Evolutionary conservation across 1,140 invertebrate genomes (phyloP).

Genomic region (Drosophila prosaltans): DNA sequence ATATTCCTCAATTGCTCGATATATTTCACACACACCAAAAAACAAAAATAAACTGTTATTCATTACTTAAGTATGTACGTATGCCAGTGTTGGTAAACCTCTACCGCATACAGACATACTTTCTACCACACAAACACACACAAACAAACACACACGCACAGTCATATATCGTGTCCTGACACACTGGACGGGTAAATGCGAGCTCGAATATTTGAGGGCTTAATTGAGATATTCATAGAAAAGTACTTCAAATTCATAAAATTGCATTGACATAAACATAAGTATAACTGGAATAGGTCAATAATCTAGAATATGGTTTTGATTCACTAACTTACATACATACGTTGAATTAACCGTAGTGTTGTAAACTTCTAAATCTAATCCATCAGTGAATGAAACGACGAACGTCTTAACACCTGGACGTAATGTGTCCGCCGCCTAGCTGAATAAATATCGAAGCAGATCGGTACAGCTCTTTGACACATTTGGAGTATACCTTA

Average conservation of each 20-base stretch:
- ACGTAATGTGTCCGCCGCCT: background rate
- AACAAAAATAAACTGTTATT: background rate
- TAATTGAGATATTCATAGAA: background rate
- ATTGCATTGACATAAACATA: conserved; percentile 1
- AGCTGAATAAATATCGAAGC: conserved; percentile 4
- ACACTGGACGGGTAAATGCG: background rate
- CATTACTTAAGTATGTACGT: background rate
- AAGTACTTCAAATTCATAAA: conserved; percentile 2
- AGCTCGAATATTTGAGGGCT: background rate
- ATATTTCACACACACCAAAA: conserved; percentile 12
- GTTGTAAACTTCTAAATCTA: conserved; percentile 5
- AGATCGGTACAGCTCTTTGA: background rate
- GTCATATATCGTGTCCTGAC: conserved; percentile 1
- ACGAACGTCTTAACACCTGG: background rate
- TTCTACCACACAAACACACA: conserved; percentile 6
- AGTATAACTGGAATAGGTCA: background rate
- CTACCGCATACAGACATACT: conserved; percentile 5
- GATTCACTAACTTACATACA: conserved; percentile 4
- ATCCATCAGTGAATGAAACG: background rate
- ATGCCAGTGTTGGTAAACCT: background rate
- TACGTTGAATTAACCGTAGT: conserved; percentile 8
- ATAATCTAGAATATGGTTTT: conserved; percentile 2
- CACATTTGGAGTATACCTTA: background rate
- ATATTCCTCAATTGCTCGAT: conserved; percentile 11
- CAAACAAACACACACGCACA: background rate